Conservation (phyloP, 2,113 vertebrate genomes). For the Triplophysa rosa region DNA sequence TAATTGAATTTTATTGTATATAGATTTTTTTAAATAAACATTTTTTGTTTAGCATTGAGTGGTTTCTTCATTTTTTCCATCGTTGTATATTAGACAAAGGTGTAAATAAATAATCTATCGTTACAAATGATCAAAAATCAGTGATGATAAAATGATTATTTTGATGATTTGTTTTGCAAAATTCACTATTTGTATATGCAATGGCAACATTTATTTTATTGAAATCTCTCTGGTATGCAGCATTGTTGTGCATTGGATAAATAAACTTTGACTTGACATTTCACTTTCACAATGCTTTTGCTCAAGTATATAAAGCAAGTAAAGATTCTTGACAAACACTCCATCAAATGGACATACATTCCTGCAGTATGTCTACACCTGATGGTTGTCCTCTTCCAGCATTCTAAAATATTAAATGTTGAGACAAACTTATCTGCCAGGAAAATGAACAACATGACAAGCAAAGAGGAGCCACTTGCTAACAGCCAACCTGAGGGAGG, state of each 20-base stretch:
- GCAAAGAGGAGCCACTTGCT: constrained; percentile 21
- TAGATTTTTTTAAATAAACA: too few species aligned
- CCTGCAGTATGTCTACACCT: background rate
- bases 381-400: background rate
- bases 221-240: too few species aligned
- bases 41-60: too few species aligned
- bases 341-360: too few species aligned
- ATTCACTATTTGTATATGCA: too few species aligned
- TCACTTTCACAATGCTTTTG: background rate
- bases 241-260: background rate
- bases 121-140: background rate
- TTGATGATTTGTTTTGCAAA: too few species aligned
- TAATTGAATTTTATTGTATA: too few species aligned
- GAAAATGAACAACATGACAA: constrained; percentile 43
- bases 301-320: background rate
- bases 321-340: background rate
- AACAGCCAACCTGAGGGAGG: constrained; percentile 48
- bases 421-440: constrained; percentile 19
- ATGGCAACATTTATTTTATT: too few species aligned
- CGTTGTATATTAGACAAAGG: too few species aligned
- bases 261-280: constrained; percentile 1
- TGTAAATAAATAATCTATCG: background rate
- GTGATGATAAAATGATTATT: too few species aligned
- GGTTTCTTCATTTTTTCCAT: too few species aligned
- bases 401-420: constrained; percentile 3